Conservation (phyloP, 1,140 invertebrate species). For the Rhopalosiphum maidis region DNA sequence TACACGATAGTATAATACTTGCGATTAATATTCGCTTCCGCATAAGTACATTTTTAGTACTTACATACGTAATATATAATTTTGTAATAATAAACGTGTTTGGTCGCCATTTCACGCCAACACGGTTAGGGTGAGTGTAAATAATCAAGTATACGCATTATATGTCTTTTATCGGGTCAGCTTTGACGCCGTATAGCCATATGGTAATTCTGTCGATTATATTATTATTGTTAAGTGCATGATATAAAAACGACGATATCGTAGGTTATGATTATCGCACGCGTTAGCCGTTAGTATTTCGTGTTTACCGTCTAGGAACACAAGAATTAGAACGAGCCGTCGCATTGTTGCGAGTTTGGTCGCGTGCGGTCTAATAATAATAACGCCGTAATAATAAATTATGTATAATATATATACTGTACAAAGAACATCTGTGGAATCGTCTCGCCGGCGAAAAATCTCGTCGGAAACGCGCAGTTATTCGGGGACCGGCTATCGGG, state of each 20-base stretch:
- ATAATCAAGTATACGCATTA: not conserved
- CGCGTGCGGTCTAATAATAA: not conserved
- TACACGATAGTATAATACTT: no score
- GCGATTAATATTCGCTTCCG: not conserved
- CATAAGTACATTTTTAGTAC: not conserved
- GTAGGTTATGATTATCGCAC: not conserved
- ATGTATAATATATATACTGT: not conserved
- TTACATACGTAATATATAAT: not conserved
- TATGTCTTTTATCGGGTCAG: not conserved
- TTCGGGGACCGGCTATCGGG: not conserved
- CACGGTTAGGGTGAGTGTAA: not conserved
- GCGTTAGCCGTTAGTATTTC: not conserved
- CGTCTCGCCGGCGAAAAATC: not conserved
- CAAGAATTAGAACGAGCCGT: not conserved
- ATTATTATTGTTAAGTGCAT: not conserved
- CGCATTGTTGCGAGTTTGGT: not conserved
- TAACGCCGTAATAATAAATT: slow-evolving; percentile 1
- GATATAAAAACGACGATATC: not conserved
- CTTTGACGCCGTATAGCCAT: not conserved
- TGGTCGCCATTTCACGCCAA: not conserved
- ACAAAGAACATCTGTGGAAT: not conserved
- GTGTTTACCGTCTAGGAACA: not conserved
- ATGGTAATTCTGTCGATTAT: not conserved
- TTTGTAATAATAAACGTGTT: not conserved
- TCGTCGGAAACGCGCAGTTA: not conserved